phyloP scores from a whole-genome alignment of 1,140 invertebrate species.

The Papilio aristodemus region DNA sequence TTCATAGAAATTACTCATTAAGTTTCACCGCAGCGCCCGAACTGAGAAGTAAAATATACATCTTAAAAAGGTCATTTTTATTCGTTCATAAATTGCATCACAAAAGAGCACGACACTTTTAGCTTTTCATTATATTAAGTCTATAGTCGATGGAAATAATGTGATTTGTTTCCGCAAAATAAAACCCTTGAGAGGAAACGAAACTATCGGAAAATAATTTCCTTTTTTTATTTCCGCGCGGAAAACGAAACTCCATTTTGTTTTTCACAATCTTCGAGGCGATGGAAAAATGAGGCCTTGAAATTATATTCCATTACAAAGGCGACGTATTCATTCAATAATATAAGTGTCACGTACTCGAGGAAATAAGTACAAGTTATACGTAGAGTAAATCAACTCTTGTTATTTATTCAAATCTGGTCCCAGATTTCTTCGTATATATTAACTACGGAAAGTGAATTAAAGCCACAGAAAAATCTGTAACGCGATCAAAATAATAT shows the following conservation, averaged over 20 bases:
- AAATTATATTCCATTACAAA: not conserved
- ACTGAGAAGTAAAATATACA: too few relatives aligned
- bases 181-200: not conserved
- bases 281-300: not conserved
- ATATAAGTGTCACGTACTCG: too few relatives aligned
- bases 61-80: not conserved
- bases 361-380: too few relatives aligned
- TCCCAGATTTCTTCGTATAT: not conserved
- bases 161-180: not conserved
- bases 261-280: not conserved
- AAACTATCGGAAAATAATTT: constrained; percentile 20
- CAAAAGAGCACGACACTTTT: not conserved
- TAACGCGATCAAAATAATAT: not conserved
- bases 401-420: too few relatives aligned
- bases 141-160: constrained; percentile 12
- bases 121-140: not conserved
- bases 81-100: not conserved
- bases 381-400: too few relatives aligned
- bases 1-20: too few relatives aligned
- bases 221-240: constrained; percentile 17
- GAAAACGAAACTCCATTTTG: constrained; percentile 2
- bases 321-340: too few relatives aligned
- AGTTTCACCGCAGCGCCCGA: too few relatives aligned
- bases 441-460: not conserved
- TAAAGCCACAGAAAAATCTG: not conserved